Percentiles rank a stretch among this genome's conserved stretches.
Conservation (phyloP, 1,140 invertebrate species). For the Micrasema longulum region DNA sequence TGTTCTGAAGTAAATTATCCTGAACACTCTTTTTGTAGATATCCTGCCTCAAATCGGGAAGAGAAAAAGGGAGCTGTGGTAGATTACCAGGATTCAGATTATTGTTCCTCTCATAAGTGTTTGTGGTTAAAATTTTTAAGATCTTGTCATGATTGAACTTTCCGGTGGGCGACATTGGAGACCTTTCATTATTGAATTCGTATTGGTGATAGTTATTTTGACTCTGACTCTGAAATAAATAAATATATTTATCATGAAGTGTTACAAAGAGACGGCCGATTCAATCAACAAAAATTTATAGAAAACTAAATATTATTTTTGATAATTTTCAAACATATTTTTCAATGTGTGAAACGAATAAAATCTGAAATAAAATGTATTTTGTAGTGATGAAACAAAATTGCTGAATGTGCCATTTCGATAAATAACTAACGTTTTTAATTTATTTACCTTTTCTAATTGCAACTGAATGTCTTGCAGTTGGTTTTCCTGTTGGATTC, state of each 20-base stretch:
- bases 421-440: too few relatives aligned
- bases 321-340: too few relatives aligned
- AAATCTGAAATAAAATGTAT: too few relatives aligned
- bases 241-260: neutral
- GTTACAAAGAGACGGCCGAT: too few relatives aligned
- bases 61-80: constrained; percentile 58
- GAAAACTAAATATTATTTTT: too few relatives aligned
- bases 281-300: too few relatives aligned
- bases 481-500: constrained; percentile 62
- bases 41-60: constrained; percentile 59
- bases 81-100: constrained; percentile 57
- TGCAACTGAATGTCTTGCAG: constrained; percentile 61
- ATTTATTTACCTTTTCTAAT: constrained; percentile 61
- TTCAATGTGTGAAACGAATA: too few relatives aligned
- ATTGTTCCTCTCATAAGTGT: constrained; percentile 64
- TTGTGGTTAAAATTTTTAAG: constrained; percentile 58
- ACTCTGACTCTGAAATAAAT: constrained; percentile 15
- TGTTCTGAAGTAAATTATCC: constrained; percentile 64
- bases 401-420: too few relatives aligned
- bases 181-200: constrained; percentile 27
- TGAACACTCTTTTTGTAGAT: constrained; percentile 61
- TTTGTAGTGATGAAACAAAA: too few relatives aligned
- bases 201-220: constrained; percentile 41
- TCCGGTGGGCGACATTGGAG: constrained; percentile 13
- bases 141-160: constrained; percentile 54